phyloP scores from a whole-genome alignment of 2,888 invertebrate genomes.

The Xestia ashworthii region DNA sequence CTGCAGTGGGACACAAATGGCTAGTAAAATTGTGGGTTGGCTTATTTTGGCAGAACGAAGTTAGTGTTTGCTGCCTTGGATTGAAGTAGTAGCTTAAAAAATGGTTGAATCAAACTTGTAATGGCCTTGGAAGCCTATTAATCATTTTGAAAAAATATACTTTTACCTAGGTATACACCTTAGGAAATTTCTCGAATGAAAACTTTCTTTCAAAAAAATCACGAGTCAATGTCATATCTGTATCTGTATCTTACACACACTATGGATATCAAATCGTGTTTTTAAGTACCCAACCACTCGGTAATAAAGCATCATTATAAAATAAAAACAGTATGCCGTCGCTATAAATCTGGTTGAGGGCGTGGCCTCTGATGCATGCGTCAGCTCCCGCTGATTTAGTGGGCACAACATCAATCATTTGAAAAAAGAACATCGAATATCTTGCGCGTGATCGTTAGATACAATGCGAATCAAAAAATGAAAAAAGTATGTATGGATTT shows the following conservation, averaged over 20 bases:
- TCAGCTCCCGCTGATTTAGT: slow-evolving; percentile 24
- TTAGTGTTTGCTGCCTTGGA: not conserved
- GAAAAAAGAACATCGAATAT: slow-evolving; percentile 5
- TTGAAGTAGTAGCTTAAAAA: not conserved
- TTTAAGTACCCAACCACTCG: not conserved
- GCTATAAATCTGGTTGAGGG: slow-evolving; percentile 37
- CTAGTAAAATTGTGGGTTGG: not conserved
- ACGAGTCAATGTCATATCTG: not conserved
- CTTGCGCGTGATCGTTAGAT: slow-evolving; percentile 1
- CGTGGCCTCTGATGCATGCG: slow-evolving; percentile 20
- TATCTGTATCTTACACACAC: not conserved
- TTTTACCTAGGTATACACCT: not conserved
- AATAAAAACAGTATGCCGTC: slow-evolving; percentile 16
- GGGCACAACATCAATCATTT: slow-evolving; percentile 35
- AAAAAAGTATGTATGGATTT: not conserved
- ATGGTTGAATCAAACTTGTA: not conserved
- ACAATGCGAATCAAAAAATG: not conserved
- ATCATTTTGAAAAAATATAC: not conserved
- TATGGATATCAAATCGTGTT: not conserved
- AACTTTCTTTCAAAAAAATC: not conserved
- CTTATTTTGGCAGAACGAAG: not conserved
- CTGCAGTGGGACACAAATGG: not conserved
- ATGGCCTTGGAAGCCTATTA: not conserved
- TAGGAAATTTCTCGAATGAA: not conserved
- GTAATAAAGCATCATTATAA: slow-evolving; percentile 28